Evolutionary conservation across 2,113 vertebrate genomes (phyloP).

Genomic region (Synodontis membranacea): DNA sequence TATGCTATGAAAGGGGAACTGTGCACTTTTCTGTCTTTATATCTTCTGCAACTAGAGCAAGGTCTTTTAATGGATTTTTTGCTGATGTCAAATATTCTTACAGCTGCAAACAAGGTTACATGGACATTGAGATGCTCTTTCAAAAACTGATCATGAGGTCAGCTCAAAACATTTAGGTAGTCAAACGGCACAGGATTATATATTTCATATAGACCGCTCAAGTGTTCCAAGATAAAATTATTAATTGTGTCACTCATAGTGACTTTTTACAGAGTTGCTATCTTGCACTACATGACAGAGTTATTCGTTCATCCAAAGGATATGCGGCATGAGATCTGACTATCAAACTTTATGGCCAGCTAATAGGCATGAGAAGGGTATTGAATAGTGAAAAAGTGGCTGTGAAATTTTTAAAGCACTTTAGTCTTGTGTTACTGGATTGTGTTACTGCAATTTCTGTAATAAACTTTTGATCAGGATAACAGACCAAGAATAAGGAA

Average conservation of each 20-base stretch:
- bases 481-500: background rate
- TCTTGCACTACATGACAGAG: background rate
- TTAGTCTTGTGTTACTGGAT: constrained; percentile 4
- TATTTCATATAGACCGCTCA: background rate
- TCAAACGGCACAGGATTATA: background rate
- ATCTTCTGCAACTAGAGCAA: background rate
- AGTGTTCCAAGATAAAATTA: background rate
- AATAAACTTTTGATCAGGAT: background rate
- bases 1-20: background rate
- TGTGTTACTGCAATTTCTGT: background rate
- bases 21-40: background rate
- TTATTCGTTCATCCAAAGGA: background rate
- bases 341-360: constrained; percentile 25
- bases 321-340: constrained; percentile 16
- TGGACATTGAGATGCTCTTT: background rate
- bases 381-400: background rate
- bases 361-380: constrained; percentile 14
- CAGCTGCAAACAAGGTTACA: background rate
- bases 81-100: background rate
- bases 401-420: background rate
- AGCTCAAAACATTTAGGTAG: background rate
- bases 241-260: background rate
- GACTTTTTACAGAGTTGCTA: constrained; percentile 15
- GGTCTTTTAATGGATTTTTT: background rate
- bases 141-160: background rate